A percentile compares a stretch with the other conserved stretches of the same genome.
Conservation (phyloP, 2,797 vertebrate genomes). For the Urocyon cinereoargenteus region DNA sequence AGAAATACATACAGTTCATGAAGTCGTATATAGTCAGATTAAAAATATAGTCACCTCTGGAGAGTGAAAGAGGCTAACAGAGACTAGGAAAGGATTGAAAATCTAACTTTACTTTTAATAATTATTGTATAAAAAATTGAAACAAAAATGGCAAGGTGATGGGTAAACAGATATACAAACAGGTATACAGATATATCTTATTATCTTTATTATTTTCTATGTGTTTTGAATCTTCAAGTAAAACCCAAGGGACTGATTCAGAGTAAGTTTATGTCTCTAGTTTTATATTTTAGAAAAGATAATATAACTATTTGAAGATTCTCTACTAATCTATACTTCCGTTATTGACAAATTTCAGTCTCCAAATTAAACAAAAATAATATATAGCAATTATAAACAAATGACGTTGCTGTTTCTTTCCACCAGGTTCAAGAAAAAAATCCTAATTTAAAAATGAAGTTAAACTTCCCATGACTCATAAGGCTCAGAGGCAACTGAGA, state of each 20-base stretch:
- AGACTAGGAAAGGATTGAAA: not conserved
- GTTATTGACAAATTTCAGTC: not conserved
- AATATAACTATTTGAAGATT: not conserved
- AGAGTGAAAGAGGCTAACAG: not conserved
- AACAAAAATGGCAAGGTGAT: not conserved
- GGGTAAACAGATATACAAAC: not conserved
- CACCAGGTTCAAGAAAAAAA: not conserved
- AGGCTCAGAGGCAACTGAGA: not conserved
- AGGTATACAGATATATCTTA: not conserved
- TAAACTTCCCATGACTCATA: not conserved
- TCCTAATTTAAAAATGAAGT: constrained; percentile 48
- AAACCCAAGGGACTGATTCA: not conserved
- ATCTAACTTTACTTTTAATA: not conserved
- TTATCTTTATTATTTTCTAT: not conserved
- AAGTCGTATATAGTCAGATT: not conserved
- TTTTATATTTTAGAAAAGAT: not conserved
- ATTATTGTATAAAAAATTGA: not conserved
- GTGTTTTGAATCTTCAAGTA: not conserved
- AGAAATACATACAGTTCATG: not conserved
- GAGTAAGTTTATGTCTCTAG: not conserved
- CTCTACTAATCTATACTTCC: not conserved
- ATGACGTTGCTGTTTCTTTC: not conserved
- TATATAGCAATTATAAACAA: not conserved
- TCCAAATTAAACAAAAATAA: constrained; percentile 13
- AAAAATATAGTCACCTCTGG: not conserved